These are phyloP conservation scores for Philaethria dido DNA, from an alignment of 2,888 invertebrate genomes.

Conservation along the genomic window DNA sequence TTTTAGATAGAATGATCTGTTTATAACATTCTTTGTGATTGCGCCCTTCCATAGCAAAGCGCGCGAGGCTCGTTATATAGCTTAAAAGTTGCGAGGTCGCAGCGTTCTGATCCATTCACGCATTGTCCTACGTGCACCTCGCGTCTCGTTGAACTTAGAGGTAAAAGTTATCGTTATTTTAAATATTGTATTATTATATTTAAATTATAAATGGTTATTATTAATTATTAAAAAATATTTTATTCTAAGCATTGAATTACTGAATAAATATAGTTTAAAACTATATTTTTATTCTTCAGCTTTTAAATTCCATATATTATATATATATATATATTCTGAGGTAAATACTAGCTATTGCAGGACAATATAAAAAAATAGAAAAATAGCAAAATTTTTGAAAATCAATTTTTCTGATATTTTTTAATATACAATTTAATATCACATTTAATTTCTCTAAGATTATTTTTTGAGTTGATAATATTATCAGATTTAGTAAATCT, in stretches of 20 bases:
- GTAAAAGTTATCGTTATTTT: slow-evolving; percentile 42
- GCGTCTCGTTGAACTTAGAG: slow-evolving; percentile 46
- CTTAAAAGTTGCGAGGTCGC: slow-evolving; percentile 55
- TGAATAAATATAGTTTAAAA: too few relatives aligned
- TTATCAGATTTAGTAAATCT: neutral
- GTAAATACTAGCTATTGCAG: too few relatives aligned
- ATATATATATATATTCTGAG: too few relatives aligned
- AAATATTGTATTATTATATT: neutral
- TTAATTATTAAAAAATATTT: too few relatives aligned
- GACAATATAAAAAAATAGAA: too few relatives aligned
- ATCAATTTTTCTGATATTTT: neutral
- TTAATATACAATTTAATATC: too few relatives aligned
- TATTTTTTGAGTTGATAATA: neutral
- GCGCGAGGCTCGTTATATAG: slow-evolving; percentile 59
- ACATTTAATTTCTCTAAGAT: too few relatives aligned
- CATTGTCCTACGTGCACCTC: slow-evolving; percentile 47
- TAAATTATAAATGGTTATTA: neutral
- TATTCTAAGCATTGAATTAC: too few relatives aligned
- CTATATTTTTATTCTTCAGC: too few relatives aligned
- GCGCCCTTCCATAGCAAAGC: slow-evolving; percentile 61
- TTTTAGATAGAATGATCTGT: neutral
- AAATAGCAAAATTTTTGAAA: too few relatives aligned
- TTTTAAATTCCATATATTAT: too few relatives aligned
- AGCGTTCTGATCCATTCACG: slow-evolving; percentile 57
- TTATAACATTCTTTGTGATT: slow-evolving; percentile 51